phyloP scores from a whole-genome alignment of 2,113 vertebrate species.

The Ictalurus punctatus region DNA sequence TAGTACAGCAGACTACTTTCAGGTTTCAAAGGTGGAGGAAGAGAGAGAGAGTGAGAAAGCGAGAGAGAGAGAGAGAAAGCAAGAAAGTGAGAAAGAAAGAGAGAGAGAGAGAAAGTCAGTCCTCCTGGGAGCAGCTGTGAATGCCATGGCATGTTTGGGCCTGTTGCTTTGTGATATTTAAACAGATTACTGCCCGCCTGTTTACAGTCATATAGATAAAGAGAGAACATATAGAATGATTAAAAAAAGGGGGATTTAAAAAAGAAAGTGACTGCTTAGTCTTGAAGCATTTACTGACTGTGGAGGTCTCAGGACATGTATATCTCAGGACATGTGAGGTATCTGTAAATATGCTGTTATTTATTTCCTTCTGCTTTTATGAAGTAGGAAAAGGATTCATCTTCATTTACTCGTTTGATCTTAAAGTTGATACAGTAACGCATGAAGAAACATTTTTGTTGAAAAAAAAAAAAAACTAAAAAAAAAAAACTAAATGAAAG shows the following conservation, averaged over 20 bases:
- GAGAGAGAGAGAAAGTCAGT: constrained; percentile 2
- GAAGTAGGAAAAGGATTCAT: neutral
- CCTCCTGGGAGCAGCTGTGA: constrained; percentile 37
- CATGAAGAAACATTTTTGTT: neutral
- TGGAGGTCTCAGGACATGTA: neutral
- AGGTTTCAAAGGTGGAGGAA: neutral
- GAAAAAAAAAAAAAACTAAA: neutral
- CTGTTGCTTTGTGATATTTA: constrained; percentile 49
- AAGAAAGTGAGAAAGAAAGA: neutral
- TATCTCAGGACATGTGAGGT: neutral
- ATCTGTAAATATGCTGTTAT: neutral
- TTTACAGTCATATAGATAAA: constrained; percentile 30
- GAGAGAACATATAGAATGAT: constrained; percentile 19
- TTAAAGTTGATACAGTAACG: neutral
- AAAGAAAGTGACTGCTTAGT: neutral
- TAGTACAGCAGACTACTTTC: neutral
- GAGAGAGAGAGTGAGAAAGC: neutral
- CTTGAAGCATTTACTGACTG: neutral
- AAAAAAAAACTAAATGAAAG: neutral
- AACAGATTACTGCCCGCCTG: constrained; percentile 35
- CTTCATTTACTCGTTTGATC: neutral
- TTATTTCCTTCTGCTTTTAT: neutral
- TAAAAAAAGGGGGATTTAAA: neutral
- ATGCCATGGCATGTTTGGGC: constrained; percentile 46
- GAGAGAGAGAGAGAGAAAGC: neutral